A percentile compares a stretch with the other conserved stretches of the same genome.
phyloP scores from a whole-genome alignment of 2,113 vertebrate genomes.

The Macaca mulatta region DNA sequence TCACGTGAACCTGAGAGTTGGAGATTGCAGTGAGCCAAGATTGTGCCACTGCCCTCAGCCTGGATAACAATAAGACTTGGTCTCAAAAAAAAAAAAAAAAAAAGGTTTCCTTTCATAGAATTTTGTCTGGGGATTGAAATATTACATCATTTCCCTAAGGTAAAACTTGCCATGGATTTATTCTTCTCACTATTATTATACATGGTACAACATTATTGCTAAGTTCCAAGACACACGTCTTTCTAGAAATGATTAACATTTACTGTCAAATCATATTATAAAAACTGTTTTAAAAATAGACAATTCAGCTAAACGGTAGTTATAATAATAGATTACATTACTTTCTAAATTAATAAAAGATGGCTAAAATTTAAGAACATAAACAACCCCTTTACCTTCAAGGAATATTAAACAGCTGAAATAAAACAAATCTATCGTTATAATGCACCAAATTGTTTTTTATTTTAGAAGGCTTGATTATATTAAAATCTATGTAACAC shows the following conservation, averaged over 20 bases:
- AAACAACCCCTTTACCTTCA: not conserved
- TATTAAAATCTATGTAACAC: not conserved
- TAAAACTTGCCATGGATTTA: slow-evolving; percentile 30
- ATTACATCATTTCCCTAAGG: slow-evolving; percentile 37
- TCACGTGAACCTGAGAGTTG: no score
- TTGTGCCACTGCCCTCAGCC: no score
- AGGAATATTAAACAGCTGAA: slow-evolving; percentile 35
- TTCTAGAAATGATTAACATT: slow-evolving; percentile 41
- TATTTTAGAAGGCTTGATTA: not conserved
- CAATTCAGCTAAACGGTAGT: not conserved
- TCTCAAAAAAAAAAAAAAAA: no score
- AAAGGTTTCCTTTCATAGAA: not conserved
- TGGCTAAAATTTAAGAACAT: slow-evolving; percentile 10
- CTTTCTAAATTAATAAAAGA: slow-evolving; percentile 25
- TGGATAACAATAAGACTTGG: no score
- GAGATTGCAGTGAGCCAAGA: no score
- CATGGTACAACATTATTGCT: not conserved
- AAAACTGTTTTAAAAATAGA: not conserved
- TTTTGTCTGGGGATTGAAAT: not conserved
- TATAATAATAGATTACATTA: not conserved
- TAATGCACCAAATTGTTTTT: not conserved
- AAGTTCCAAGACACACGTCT: not conserved
- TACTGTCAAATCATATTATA: not conserved
- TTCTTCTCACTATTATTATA: slow-evolving; percentile 41
- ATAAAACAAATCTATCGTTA: slow-evolving; percentile 4